Evolutionary conservation across 2,888 invertebrate genomes (phyloP), one percentile per base, ranked within the genome.

Genomic region (Watsonalla cultraria): DNA sequence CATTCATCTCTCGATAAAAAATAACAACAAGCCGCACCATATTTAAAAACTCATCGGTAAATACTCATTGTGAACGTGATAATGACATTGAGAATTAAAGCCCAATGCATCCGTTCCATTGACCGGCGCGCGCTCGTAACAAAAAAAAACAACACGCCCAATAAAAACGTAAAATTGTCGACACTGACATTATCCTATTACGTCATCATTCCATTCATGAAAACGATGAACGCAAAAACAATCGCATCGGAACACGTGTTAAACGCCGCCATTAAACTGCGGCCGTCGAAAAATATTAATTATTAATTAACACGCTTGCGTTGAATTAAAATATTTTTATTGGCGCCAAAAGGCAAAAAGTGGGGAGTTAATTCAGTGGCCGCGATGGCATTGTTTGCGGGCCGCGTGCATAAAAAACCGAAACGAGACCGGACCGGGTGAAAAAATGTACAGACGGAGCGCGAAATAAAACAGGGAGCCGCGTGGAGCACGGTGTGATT

Each of bases 11-110:
- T 13, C 15, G 39, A 14, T 49, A 68, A 66, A 64, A 59, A 52
- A 51, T 56, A 60, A 61, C 55, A 54, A 56, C 58, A 61, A 56
- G 55, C 58, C 56, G 56, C 55, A 61, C 60, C 57, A 47, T 46
- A 42, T 37, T 52, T 55, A 55, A 50, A 52, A 55, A 47, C 54
- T 50, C 61, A 60, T 62, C 63, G 73, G 70, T 70, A 72, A 67
- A 59, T 70, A 68, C 82, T 86, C 84, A 88, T 87, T 84, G 88
- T 84, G 84, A 88, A 86, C 87, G 86, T 86, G 90, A 82, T 90
- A 90, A 90, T 90, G 90, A 86, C 90, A 90, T 88, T 90, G 90
- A 86, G 84, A 88, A 87, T 89, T 88, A 89, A 87, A 88, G 80
- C 73, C 76, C 87, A 78, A 85, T 89, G 86, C 87, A 80, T 74